Base-by-base conservation (phyloP, 1,140 invertebrate species). In the Platorchestia sp. region DNA sequence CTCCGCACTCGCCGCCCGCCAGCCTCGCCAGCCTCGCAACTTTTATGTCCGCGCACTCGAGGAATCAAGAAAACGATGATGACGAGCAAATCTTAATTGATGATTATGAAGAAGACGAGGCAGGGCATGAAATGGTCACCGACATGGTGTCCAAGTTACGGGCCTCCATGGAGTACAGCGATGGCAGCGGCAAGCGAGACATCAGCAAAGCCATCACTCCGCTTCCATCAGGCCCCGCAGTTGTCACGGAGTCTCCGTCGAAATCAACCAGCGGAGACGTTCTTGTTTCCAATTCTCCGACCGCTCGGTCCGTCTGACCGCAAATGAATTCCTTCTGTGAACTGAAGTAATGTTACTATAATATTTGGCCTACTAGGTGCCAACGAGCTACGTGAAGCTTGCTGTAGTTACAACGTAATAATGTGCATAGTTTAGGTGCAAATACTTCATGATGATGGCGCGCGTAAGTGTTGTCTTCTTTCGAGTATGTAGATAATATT, bases 21-120 rank as follows among this genome's bases (percentile, higher is more conserved):
- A 59, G 45, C n/a, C 86, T 95, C 16, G 51, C 95, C 86, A 90
- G 86, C 87, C 95, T 90, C 86, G 59, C 87, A 27, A 45, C 95
- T 95, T 47, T 91, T 16, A 90, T 95, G 44, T 95, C 95, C 42
- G 45, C 95, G 7, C 95, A 90, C 45, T 41, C 41, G 27, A 45
- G 86, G 10, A 45, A 40, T 41, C 86, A 95, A 59, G 95, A 95
- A 95, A 40, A 40, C 42, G 95, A 95, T 27, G 95, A 95, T 5
- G 95, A 95, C 44, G 95, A 95, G 89, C 95, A 95, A 89, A 95
- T 95, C 45, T 86, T 86, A 41, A 95, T 95, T 51, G 95, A 95
- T 40, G 95, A 95, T 53, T 87, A 45, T 45, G 95, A 95, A 41
- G 95, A 95, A 86, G 95, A 95, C 0, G 95, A 95, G 7, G 95